Base-by-base conservation (phyloP, 2,113 vertebrate genomes). In the Pardalotus punctatus region DNA sequence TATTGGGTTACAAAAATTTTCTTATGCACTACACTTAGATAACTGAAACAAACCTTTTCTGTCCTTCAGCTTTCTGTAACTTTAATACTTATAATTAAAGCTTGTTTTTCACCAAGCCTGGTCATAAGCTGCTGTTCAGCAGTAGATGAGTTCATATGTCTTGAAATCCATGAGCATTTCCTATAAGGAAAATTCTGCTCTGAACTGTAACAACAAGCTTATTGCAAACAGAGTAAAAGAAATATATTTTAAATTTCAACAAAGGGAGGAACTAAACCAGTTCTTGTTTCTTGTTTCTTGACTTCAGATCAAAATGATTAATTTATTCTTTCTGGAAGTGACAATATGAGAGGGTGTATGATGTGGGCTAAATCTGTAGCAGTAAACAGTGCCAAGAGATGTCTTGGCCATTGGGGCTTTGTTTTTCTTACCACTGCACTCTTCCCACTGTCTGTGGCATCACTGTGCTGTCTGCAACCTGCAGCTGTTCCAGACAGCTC, bases 281-380 rank as follows among this genome's bases (percentile, higher is more conserved):
- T 42, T 45, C 2, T 57, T 87, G 5, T 42, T 74, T 45, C 2
- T 57, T 87, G 5, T 36, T 74, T 56, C 24, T 72, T 71, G 27
- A 35, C 20, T 71, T 38, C 20, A 66, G 22, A 38, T 73, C 6
- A 62, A 69, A 81, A 72, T 47, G 9, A 7, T 29, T 38, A 12
- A 38, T 72, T 62, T 81, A 6, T 11, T 67, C 28, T 57, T 67
- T 47, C 48, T 27, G 18, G 10, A 76, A 38, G 13, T 25, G 36
- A 35, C 0, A 0, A 14, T 43, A 23, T 6, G 15, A 53, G 4
- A 24, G 40, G 28, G 5, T 35, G 12, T 18, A 40, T 36, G 20
- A 20, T 28, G n/a, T 45, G 40, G 22, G 8, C 11, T 67, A 47
- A 78, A 72, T 61, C 14, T 48, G 28, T 5, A 51, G 17, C 12